Conservation (phyloP, 2,888 invertebrate genomes). For the Glaucopsyche alexis region DNA sequence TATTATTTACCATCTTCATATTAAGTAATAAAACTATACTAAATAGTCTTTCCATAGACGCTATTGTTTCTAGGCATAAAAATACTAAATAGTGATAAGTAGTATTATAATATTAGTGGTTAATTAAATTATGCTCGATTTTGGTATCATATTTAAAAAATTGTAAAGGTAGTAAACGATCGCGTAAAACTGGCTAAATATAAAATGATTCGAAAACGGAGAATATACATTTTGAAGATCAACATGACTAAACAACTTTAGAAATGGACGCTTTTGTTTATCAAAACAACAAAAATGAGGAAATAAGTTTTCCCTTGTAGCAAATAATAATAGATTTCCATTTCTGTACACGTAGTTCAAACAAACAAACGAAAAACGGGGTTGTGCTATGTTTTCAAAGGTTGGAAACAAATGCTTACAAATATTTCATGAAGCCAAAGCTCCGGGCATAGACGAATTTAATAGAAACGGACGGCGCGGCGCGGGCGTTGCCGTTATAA, state of each 20-base stretch:
- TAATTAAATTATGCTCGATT: no score
- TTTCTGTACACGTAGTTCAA: slow-evolving; percentile 18
- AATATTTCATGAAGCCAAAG: slow-evolving; percentile 20
- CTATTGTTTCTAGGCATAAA: no score
- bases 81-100: no score
- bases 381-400: slow-evolving; percentile 5
- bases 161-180: no score
- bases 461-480: slow-evolving; percentile 11
- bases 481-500: background rate
- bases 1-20: no score
- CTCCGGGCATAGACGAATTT: slow-evolving; percentile 12
- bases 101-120: no score
- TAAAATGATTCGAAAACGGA: background rate
- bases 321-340: slow-evolving; percentile 9
- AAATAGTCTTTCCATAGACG: no score
- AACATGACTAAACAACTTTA: background rate
- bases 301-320: slow-evolving; percentile 10
- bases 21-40: no score
- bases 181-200: no score
- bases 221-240: background rate
- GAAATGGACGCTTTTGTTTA: background rate
- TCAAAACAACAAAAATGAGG: slow-evolving; percentile 4
- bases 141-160: no score
- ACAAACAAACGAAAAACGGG: slow-evolving; percentile 17
- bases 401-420: slow-evolving; percentile 17